Base-by-base conservation (phyloP, 2,113 vertebrate species). In the Noturus placidus region DNA sequence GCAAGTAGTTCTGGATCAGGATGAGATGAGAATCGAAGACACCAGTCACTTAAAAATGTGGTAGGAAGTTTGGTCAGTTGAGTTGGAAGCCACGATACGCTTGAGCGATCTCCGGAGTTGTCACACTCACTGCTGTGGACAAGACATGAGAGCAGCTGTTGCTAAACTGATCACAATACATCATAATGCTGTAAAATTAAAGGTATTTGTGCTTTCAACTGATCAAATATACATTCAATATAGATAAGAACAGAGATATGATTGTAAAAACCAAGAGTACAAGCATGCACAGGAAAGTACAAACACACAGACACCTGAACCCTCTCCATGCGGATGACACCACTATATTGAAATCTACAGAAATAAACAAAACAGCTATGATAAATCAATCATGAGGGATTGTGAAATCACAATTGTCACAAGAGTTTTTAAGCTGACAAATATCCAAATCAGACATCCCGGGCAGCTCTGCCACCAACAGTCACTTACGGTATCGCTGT, bases 401-500 rank as follows among this genome's bases (percentile, higher is more conserved):
- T 81, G 38, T 33, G 15, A 70, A 69, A 69, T 54, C 54, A 84
- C 1, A 6, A 80, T 52, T 30, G 33, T 81, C 54, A 19, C 72
- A 76, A 33, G 52, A 76, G 13, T 65, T 9, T 65, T 15, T 52
- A 79, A 14, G 50, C n/a, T 56, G 42, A n/a, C 22, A 79, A 88
- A 88, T 42, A 79, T 79, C 61, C 61, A 79, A 52, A 80, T 78
- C 46, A 77, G 77, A 46, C 56, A 63, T 61, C 57, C 56, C 52
- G 42, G 6, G 25, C 19, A 69, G 35, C 70, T 65, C 33, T 84
- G 9, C 13, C n/a, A 54, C 56, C 76, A 65, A 25, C 30, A 25
- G 56, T 82, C 94, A 99, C 98, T 99, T 99, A 99, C 98, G 96
- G 97, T 98, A 96, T 99, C 96, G 91, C 96, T 97, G 95, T 98